phyloP scores from a whole-genome alignment of 2,888 invertebrate genomes.

The Drosophila neoperkinsi region DNA sequence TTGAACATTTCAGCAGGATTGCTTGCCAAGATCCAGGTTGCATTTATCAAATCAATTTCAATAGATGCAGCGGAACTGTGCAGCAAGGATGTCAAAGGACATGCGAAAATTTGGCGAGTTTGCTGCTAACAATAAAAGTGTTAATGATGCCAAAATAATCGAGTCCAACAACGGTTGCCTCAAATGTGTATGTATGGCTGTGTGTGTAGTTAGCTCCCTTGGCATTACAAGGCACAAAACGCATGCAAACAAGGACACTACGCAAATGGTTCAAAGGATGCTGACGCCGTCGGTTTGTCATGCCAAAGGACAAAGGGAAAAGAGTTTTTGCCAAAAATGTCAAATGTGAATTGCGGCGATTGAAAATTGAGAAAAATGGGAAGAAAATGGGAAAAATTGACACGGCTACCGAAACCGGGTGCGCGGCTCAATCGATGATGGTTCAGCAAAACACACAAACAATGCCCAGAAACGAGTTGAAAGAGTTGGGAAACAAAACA shows the following conservation, averaged over 20 bases:
- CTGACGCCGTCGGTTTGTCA: slow-evolving; percentile 59
- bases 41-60: slow-evolving; percentile 66
- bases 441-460: slow-evolving; percentile 50
- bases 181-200: not conserved
- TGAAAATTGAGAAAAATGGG: slow-evolving; percentile 11
- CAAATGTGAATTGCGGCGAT: slow-evolving; percentile 38
- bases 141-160: slow-evolving; percentile 80
- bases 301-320: slow-evolving; percentile 32
- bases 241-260: slow-evolving; percentile 50
- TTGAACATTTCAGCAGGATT: slow-evolving; percentile 63
- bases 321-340: slow-evolving; percentile 40
- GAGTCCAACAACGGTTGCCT: slow-evolving; percentile 22
- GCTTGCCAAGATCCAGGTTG: slow-evolving; percentile 26
- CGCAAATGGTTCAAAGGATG: slow-evolving; percentile 72
- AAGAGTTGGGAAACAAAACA: slow-evolving; percentile 47
- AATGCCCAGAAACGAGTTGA: slow-evolving; percentile 69
- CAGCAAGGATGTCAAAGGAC: slow-evolving; percentile 45
- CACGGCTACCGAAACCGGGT: slow-evolving; percentile 52
- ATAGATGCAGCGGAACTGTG: slow-evolving; percentile 31
- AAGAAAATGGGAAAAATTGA: slow-evolving; percentile 52
- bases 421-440: slow-evolving; percentile 36
- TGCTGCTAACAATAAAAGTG: slow-evolving; percentile 67
- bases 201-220: slow-evolving; percentile 5
- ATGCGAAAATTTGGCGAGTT: slow-evolving; percentile 31
- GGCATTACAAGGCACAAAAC: slow-evolving; percentile 73